phyloP scores from a whole-genome alignment of 1,140 invertebrate genomes.

The Drosophila pseudoananassae region DNA sequence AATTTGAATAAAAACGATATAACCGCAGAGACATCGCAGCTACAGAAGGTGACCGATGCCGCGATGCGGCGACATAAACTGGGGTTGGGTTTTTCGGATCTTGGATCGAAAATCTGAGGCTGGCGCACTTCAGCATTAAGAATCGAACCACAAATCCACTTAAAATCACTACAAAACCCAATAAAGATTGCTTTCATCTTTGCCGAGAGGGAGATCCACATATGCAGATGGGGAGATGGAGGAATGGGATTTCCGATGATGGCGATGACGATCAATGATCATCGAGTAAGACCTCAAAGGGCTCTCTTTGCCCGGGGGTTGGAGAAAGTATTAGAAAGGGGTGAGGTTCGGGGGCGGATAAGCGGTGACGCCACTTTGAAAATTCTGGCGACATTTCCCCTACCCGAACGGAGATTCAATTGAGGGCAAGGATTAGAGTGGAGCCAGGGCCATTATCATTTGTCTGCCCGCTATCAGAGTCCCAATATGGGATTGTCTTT shows the following conservation, averaged over 20 bases:
- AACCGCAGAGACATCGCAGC: conserved; percentile 60
- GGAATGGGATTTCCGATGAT: conserved; percentile 14
- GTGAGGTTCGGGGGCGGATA: conserved; percentile 2
- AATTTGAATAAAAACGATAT: conserved; percentile 81
- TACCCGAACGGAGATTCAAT: background rate
- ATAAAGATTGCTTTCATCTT: conserved; percentile 79
- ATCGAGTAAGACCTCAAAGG: conserved; percentile 52
- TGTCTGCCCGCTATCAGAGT: conserved; percentile 66
- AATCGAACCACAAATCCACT: conserved; percentile 82
- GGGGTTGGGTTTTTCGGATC: conserved; percentile 2
- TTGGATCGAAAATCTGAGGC: conserved; percentile 29
- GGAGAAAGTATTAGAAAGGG: conserved; percentile 39
- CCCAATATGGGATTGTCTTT: conserved; percentile 26
- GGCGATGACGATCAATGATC: conserved; percentile 70
- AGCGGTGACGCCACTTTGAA: conserved; percentile 78
- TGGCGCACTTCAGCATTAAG: conserved; percentile 79
- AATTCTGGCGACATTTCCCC: conserved; percentile 65
- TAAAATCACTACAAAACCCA: conserved; percentile 82
- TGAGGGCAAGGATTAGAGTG: conserved; percentile 63
- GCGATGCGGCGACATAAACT: conserved; percentile 12
- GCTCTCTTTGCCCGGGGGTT: conserved; percentile 2
- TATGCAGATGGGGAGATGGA: background rate
- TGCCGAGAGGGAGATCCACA: conserved; percentile 52
- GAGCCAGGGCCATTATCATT: conserved; percentile 79
- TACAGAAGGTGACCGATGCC: conserved; percentile 16